Percentiles rank a stretch among this genome's conserved stretches.
These are phyloP conservation scores for Xyrichtys novacula DNA, from an alignment of 2,797 vertebrate species.

Conservation along the genomic window DNA sequence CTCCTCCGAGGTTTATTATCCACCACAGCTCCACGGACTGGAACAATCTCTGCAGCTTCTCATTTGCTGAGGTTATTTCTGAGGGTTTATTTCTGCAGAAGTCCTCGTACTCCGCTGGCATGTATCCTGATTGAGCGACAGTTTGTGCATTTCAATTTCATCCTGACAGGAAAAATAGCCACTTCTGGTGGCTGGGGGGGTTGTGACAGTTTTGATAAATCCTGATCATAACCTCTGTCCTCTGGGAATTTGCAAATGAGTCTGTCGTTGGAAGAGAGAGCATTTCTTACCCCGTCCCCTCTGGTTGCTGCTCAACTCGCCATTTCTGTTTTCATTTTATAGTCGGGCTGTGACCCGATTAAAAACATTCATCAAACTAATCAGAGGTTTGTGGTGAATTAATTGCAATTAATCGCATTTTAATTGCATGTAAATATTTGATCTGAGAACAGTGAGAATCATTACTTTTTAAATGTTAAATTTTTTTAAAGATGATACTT, in stretches of 20 bases:
- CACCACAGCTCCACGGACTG: conserved; percentile 15
- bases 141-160: background rate
- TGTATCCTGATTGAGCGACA: conserved; percentile 56
- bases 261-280: conserved; percentile 5
- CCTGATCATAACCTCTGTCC: conserved; percentile 15
- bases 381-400: too few species aligned
- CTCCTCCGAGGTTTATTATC: conserved; percentile 24
- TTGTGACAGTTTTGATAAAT: conserved; percentile 5
- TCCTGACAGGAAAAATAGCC: background rate
- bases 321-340: too few species aligned
- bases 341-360: too few species aligned
- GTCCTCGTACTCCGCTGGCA: conserved; percentile 18
- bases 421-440: too few species aligned
- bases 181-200: conserved; percentile 15
- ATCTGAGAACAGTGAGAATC: too few species aligned
- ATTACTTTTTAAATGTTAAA: too few species aligned
- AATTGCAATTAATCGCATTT: too few species aligned
- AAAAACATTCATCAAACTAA: too few species aligned
- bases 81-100: conserved; percentile 5
- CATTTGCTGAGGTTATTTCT: conserved; percentile 41
- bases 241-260: conserved; percentile 38
- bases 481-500: too few species aligned
- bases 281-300: too few species aligned
- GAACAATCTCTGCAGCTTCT: conserved; percentile 48
- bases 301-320: too few species aligned